Evolutionary conservation across 2,888 invertebrate species (phyloP).

Genomic region (Autographa pulchrina): DNA sequence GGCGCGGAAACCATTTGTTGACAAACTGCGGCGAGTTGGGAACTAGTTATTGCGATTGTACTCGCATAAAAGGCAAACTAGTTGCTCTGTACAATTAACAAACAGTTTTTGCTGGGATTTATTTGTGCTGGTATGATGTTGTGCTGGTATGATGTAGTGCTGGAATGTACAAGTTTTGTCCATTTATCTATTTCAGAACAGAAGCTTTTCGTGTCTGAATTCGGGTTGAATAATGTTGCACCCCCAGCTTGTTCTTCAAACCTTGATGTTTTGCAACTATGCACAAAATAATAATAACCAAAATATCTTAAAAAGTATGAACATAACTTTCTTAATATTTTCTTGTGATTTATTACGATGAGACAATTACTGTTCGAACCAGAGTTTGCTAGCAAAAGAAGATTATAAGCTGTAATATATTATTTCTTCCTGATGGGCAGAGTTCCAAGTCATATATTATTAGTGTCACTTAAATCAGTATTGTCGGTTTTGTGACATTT

Average conservation of each 20-base stretch:
- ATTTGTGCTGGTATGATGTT: background rate
- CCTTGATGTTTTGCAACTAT: background rate
- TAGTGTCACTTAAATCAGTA: constrained; percentile 21
- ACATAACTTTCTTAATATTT: background rate
- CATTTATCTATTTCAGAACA: background rate
- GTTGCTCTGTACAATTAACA: constrained; percentile 5
- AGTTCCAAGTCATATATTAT: constrained; percentile 25
- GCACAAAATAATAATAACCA: background rate
- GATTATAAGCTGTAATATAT: constrained; percentile 17
- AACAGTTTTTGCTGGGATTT: constrained; percentile 8
- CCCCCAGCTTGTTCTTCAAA: too few species aligned
- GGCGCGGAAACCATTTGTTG: constrained; percentile 28
- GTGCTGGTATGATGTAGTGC: background rate
- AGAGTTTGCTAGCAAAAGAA: constrained; percentile 15
- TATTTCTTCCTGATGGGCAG: constrained; percentile 32
- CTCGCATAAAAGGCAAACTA: constrained; percentile 12
- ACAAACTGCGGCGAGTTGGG: constrained; percentile 37
- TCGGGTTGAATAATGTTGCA: too few species aligned
- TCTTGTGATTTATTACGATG: background rate
- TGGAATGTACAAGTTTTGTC: background rate
- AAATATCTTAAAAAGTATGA: background rate
- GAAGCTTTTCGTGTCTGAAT: background rate
- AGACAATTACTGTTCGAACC: background rate
- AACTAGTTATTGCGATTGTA: constrained; percentile 34
- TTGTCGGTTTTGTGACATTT: constrained; percentile 12